Conservation (phyloP, 1,140 invertebrate genomes). For the Eumaeus atala region DNA sequence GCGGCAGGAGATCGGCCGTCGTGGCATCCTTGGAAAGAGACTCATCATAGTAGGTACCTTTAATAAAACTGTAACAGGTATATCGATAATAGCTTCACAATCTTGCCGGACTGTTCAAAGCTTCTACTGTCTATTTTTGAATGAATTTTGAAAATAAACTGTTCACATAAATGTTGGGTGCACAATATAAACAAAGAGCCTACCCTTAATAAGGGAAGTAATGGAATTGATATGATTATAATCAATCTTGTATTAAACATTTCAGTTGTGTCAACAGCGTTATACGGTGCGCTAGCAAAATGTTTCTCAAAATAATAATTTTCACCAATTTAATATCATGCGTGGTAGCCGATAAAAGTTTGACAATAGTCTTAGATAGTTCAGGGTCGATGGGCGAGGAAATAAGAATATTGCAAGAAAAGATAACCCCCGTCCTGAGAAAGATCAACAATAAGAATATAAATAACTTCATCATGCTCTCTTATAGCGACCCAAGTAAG, state of each 20-base stretch:
- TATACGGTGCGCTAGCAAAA: conserved; percentile 9
- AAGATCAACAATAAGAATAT: conserved; percentile 24
- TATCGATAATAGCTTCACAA: too few relatives aligned
- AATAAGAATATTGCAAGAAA: conserved; percentile 33
- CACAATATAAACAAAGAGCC: background rate
- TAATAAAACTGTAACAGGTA: too few relatives aligned
- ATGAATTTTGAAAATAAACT: background rate
- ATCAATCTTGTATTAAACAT: background rate
- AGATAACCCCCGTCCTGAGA: conserved; percentile 26
- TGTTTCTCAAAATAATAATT: conserved; percentile 12
- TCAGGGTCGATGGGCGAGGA: conserved; percentile 40
- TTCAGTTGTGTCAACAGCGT: background rate
- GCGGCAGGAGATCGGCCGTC: too few relatives aligned
- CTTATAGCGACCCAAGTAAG: conserved; percentile 52
- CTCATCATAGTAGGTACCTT: too few relatives aligned
- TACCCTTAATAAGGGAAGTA: background rate
- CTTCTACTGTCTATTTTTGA: background rate
- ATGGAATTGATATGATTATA: background rate
- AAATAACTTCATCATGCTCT: conserved; percentile 39
- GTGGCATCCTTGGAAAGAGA: too few relatives aligned
- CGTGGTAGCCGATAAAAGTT: conserved; percentile 27
- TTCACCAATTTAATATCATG: background rate
- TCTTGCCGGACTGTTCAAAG: background rate
- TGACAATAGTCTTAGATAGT: conserved; percentile 40
- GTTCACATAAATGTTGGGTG: background rate